Conservation (phyloP, 1,140 invertebrate species). For the Orius insidiosus region DNA sequence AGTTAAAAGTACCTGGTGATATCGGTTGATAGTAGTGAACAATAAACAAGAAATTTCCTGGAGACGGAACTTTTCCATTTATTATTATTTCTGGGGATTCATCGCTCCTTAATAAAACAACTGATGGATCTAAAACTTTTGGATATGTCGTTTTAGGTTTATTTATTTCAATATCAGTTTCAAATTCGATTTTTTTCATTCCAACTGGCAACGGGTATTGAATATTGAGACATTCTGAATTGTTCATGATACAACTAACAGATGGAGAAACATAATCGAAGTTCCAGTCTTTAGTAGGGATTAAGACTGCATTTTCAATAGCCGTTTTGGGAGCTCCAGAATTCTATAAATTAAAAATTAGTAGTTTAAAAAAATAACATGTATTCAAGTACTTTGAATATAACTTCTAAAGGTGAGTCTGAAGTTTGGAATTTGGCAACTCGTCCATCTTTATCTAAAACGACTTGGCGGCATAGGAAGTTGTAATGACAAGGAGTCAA, state of each 20-base stretch:
- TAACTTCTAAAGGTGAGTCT: too few relatives aligned
- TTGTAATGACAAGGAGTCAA: constrained; percentile 66
- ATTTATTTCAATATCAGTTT: constrained; percentile 40
- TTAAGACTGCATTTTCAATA: constrained; percentile 38
- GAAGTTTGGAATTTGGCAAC: constrained; percentile 27
- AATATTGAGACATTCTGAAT: constrained; percentile 10
- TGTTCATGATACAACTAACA: constrained; percentile 41
- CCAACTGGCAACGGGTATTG: constrained; percentile 57
- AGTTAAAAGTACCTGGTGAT: constrained; percentile 42
- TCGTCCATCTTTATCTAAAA: constrained; percentile 55
- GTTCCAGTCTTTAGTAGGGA: constrained; percentile 67
- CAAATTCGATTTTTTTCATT: constrained; percentile 73
- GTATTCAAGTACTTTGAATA: background rate
- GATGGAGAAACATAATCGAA: constrained; percentile 69
- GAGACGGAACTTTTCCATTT: constrained; percentile 52
- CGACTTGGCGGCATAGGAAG: constrained; percentile 68
- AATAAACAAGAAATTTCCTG: constrained; percentile 72
- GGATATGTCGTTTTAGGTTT: constrained; percentile 39
- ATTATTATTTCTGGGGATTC: constrained; percentile 48
- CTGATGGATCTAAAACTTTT: constrained; percentile 43
- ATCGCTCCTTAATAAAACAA: constrained; percentile 47
- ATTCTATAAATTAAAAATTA: constrained; percentile 4
- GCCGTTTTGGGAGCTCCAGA: too few relatives aligned
- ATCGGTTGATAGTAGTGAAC: constrained; percentile 93
- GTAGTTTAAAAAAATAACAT: background rate